Conservation (phyloP, 2,888 invertebrate genomes). For the Lasioglossum figueresi region DNA sequence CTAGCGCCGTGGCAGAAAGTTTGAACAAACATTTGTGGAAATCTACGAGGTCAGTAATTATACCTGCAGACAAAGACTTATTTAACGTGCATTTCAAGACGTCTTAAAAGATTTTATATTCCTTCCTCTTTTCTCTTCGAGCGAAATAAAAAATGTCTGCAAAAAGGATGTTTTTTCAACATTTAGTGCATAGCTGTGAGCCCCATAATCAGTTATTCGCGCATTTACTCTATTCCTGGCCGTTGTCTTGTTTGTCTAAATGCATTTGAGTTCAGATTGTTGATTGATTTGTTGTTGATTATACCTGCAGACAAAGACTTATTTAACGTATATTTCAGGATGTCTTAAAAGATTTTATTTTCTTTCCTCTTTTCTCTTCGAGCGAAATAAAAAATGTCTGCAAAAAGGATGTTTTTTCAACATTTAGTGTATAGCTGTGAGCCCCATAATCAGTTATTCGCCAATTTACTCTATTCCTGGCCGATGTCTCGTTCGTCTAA, state of each 20-base stretch:
- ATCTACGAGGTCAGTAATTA: background rate
- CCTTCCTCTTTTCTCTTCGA: background rate
- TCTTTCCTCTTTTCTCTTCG: too few species aligned
- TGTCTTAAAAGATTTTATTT: too few species aligned
- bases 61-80: background rate
- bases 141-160: too few species aligned
- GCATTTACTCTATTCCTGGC: slow-evolving; percentile 38
- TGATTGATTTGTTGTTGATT: too few species aligned
- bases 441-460: slow-evolving; percentile 10
- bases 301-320: too few species aligned
- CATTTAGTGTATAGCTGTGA: background rate
- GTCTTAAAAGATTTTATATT: background rate
- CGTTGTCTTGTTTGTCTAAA: slow-evolving; percentile 28
- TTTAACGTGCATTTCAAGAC: background rate
- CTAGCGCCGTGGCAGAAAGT: background rate
- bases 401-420: too few species aligned
- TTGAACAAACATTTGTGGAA: slow-evolving; percentile 1
- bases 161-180: too few species aligned
- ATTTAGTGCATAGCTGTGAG: background rate
- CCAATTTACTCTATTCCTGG: slow-evolving; percentile 39
- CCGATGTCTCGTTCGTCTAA: slow-evolving; percentile 25
- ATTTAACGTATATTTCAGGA: too few species aligned
- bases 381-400: too few species aligned
- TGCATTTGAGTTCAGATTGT: slow-evolving; percentile 61
- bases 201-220: slow-evolving; percentile 12